Evolutionary conservation across 1,140 invertebrate genomes (phyloP), one percentile per base, ranked within the genome.

Genomic region (Macrobrachium rosenbergii): DNA sequence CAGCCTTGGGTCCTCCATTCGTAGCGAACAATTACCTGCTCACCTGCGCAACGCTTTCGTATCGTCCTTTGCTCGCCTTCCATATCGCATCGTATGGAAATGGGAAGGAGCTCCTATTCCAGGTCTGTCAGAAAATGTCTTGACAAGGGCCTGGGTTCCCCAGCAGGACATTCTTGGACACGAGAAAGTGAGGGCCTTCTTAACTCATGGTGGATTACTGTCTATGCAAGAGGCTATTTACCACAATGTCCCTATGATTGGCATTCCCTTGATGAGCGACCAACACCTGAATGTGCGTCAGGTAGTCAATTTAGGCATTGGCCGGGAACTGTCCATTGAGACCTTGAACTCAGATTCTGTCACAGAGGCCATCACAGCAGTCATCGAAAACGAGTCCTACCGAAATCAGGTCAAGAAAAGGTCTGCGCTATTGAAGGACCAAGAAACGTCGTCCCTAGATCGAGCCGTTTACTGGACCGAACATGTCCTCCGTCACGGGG

Each of bases 151-250:
- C 28, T 90, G 90, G 90, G 85, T 90, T n/a, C 89, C 90, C 12
- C 90, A 90, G 78, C 90, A 90, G 60, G 90, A 90, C 63, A 80
- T 90, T 11, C 82, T 90, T 21, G 90, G 85, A 12, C 86, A 90
- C 83, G 77, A 86, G 63, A 37, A 72, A 0, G 83, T 88, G 73
- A 62, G 87, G 28, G 92, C 93, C 0, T 95, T 96, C 88, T 94
- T 96, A 58, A 95, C 95, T 0, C 95, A 96, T 89, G 95, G 95
- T 16, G 96, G 96, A 19, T 91, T 94, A 43, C 92, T 95, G 45
- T 95, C 95, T 81, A 92, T 94, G 12, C 94, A 94, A 88, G 96
- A 96, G 92, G 94, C 95, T 6, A 91, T 96, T 17, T 94, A 95
- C 91, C 94, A 95, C 89, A 94, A 94, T 90, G 94, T 95, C 12